Evolutionary conservation across 2,888 invertebrate genomes (phyloP), one percentile per base, ranked within the genome.

Genomic region (Geotrupes spiniger): DNA sequence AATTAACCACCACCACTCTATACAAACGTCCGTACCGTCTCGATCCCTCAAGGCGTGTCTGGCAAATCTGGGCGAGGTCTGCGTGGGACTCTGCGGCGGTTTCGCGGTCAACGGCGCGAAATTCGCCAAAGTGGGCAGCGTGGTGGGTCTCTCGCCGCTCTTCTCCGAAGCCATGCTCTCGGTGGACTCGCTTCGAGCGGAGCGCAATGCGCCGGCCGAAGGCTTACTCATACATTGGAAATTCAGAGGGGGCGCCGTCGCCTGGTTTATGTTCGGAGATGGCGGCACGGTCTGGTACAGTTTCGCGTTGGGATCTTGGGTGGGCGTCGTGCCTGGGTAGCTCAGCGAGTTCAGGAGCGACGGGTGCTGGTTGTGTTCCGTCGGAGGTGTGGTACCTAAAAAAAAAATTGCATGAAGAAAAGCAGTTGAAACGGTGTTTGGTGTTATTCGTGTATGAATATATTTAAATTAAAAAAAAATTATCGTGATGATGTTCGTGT

Each of bases 1-100:
- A n/a, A n/a, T n/a, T n/a, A n/a, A n/a, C n/a, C n/a, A n/a, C n/a
- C n/a, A n/a, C n/a, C n/a, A n/a, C n/a, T n/a, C n/a, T n/a, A n/a
- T n/a, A n/a, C n/a, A n/a, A n/a, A n/a, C n/a, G 21, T 33, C 8
- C 31, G 8, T 14, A 58, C 60, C 58, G 36, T 58, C 60, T 53
- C 55, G 60, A 16, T 60, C 58, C 8, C 49, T 42, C 33, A 46
- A 39, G 2, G 36, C 25, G 52, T 71, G 71, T 52, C 73, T 69
- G 8, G 73, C 64, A 38, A 75, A 66, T 37, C 78, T 68, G 2
- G 82, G 78, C 8, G 81, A 80, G 21, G 78, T 73, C 58, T 81
- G 81, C 0, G 81, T 81, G 1, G 84, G 83, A 17, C 84, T 82
- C 48, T 83, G 79, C 0, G 84, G 84, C 14, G 83, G 83, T 63